Base-by-base conservation (phyloP, 2,888 invertebrate species). In the Tanaodytes sp. region DNA sequence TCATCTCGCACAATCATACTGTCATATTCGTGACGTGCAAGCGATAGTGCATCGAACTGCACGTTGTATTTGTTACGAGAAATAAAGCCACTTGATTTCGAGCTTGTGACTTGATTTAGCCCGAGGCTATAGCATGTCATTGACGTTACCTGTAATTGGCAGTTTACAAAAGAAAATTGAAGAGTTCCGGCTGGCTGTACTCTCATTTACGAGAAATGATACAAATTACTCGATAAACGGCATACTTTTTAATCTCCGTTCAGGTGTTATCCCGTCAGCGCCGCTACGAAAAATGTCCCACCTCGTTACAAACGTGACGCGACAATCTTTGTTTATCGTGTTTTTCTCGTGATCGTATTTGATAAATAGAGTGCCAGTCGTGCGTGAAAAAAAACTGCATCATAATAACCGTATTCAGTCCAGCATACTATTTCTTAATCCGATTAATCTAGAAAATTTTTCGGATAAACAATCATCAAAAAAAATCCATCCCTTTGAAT, bases 1-100 rank as follows among this genome's bases (percentile, higher is more conserved):
- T 69, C 69, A 64, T 69, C 69, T 64, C 64, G 69, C 69, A 64
- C 55, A 64, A 64, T 64, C 69, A 64, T 64, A 61, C 64, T 64
- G 69, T 69, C 69, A 64, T 45, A 59, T 64, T 64, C 52, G 63
- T 63, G 69, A 59, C 69, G 63, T 59, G 58, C 54, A 64, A 58
- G 69, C 59, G 63, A 64, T 64, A 69, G 63, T 55, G 69, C 59
- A 59, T 69, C 67, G 62, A 51, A 69, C 61, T n/a, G n/a, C 64
- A 57, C 67, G 62, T 48, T 58, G 68, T 61, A 58, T 65, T 61
- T 64, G 65, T 65, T 52, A 51, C 59, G 64, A 70, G 55, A 37
- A 62, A 65, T 39, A 57, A 61, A 62, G 55, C 61, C 64, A 70
- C 70, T 70, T 62, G 70, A 70, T 64, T 65, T 61, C 51, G 69